A percentile compares a stretch with the other conserved stretches of the same genome.
Conservation (phyloP, 2,113 vertebrate species). For the Centrocercus urophasianus region DNA sequence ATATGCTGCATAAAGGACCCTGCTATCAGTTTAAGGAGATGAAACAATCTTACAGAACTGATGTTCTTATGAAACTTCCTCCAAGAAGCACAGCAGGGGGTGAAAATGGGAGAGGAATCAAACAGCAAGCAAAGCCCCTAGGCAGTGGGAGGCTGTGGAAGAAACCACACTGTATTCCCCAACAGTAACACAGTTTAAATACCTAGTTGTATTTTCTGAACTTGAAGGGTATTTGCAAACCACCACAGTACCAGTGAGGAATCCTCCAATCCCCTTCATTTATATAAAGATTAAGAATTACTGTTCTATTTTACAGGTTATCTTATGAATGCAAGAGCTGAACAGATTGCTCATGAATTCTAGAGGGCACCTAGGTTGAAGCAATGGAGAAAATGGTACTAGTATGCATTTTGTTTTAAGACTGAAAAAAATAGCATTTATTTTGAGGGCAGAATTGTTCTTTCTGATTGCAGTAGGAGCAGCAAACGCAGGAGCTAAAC, state of each 20-base stretch:
- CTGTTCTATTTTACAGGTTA: constrained; percentile 57
- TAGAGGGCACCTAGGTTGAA: constrained; percentile 61
- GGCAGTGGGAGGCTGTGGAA: background rate
- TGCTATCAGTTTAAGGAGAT: background rate
- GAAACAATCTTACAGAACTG: background rate
- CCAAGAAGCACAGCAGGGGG: background rate
- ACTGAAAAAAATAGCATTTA: constrained; percentile 56
- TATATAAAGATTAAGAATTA: constrained; percentile 29
- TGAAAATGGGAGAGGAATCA: background rate
- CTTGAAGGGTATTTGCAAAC: background rate
- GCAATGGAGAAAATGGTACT: constrained; percentile 56
- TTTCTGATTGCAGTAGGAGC: constrained; percentile 39
- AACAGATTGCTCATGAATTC: constrained; percentile 52
- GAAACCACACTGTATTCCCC: background rate
- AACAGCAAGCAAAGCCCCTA: background rate
- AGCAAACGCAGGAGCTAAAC: constrained; percentile 78
- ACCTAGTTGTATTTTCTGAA: background rate
- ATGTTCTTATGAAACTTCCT: background rate
- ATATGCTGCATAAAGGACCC: accelerated
- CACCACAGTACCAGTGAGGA: background rate
- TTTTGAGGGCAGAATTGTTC: constrained; percentile 68
- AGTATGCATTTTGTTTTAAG: constrained; percentile 85
- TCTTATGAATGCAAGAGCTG: constrained; percentile 62
- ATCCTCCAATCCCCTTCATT: background rate
- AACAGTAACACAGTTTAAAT: background rate